Evolutionary conservation across 2,797 vertebrate species (phyloP), one percentile per base, ranked within the genome.

Genomic region (Myotis planiceps): DNA sequence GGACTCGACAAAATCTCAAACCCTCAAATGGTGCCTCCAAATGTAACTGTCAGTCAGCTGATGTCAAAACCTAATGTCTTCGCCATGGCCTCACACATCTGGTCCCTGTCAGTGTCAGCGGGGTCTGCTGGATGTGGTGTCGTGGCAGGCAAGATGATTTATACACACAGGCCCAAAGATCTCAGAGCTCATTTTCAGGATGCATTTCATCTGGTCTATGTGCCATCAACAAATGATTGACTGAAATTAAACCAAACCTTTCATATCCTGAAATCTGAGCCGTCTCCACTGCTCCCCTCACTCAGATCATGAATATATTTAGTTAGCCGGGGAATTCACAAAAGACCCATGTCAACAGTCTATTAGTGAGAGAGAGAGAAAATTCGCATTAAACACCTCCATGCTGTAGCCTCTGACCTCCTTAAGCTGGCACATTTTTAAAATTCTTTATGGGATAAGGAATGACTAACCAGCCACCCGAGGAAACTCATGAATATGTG

Each of bases 261-360:
- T 90, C 82, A 76, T 90, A 97, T 93, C 92, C 94, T 96, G 97
- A 96, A 97, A 98, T 94, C 78, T 83, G 23, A 98, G 45, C 0
- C 0, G 82, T 96, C 93, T 84, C 76, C 92, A 60, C 92, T 87
- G 92, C 76, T 86, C 47, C 72, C 66, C 71, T 97, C 97, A 85
- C 88, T 88, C 42, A 25, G 92, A 95, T 88, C 88, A 72, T 45
- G 89, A 91, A 97, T 86, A 79, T 83, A 97, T 97, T 90, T 97
- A 90, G 97, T 96, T 96, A 97, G 95, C 68, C 39, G 93, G 32
- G 90, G 96, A 96, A 97, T 97, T 98, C 97, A 98, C 88, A 2
- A 2, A 97, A 98, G 97, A 97, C 96, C 96, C 97, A 92, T 98
- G 97, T 98, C 98, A 98, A 98, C 97, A 98, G 97, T 97, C 98